Base-by-base conservation (phyloP, 2,113 vertebrate genomes). In the Penelope pileata region DNA sequence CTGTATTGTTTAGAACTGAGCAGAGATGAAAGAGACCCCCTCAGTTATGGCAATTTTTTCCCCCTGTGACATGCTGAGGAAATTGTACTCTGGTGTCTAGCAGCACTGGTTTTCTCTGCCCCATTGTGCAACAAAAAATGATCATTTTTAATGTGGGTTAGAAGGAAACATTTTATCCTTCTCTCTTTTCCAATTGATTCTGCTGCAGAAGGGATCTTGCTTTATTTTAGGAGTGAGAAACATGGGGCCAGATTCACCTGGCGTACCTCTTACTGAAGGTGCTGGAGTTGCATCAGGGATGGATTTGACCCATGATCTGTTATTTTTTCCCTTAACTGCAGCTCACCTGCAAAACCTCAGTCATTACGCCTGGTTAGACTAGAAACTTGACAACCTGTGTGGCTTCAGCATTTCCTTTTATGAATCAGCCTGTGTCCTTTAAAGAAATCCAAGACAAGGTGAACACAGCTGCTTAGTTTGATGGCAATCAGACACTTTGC, bases 361-460 rank as follows among this genome's bases (percentile, higher is more conserved):
- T 95, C 94, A 95, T 94, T 94, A 93, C 92, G 96, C 86, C 95
- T 75, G 80, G 96, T 95, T 95, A 95, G 91, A 95, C 82, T 58
- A 83, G 88, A 96, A 81, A 75, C 86, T 84, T 92, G 92, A 85
- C 97, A 97, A 95, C 86, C 70, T 95, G 96, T 96, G 97, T 98
- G 97, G 97, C 96, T 97, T 95, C 51, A 81, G 90, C 75, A 83
- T 91, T 96, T 90, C 75, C 74, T 92, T 95, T 94, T 78, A 88
- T 92, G 95, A 97, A 91, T 96, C 92, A 97, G 96, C 90, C 78
- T 10, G 53, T 95, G 93, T 96, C 90, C 62, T 68, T 84, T 60
- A 87, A 96, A 86, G 87, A 85, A 94, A 93, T 96, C 93, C 74
- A 94, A 96, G 95, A 77, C 75, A 82, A 97, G 93, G 56, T 73